Percentiles rank a stretch among this genome's conserved stretches.
Evolutionary conservation across 2,797 vertebrate genomes (phyloP).

Genomic region (Dromococcyx pavoninus): DNA sequence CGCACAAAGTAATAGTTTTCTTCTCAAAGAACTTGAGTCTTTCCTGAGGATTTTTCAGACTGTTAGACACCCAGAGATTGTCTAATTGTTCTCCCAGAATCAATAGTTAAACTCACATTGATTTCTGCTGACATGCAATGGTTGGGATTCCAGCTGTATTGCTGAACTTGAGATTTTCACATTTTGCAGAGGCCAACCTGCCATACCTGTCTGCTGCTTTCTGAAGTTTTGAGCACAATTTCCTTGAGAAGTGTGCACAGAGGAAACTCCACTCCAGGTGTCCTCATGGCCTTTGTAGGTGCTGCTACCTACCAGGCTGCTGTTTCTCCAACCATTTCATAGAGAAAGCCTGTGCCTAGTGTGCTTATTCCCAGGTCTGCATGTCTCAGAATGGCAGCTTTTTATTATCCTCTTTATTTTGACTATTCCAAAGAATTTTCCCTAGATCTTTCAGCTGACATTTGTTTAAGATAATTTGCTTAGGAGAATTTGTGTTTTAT

Average conservation of each 20-base stretch:
- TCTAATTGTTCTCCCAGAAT: background rate
- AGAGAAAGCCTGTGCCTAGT: background rate
- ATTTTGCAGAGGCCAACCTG: background rate
- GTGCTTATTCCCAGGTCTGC: background rate
- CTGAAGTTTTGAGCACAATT: background rate
- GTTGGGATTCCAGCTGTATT: background rate
- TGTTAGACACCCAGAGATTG: background rate
- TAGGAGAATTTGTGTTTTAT: background rate
- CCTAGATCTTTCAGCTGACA: background rate
- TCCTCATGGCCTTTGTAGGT: background rate
- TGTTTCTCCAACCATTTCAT: background rate
- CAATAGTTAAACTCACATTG: background rate
- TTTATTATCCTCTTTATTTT: background rate
- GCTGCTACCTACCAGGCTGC: background rate
- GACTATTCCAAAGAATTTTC: background rate
- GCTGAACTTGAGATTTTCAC: background rate
- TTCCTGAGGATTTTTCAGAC: background rate
- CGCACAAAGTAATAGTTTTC: background rate
- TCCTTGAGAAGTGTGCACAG: background rate
- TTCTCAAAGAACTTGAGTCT: background rate
- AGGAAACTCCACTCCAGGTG: background rate
- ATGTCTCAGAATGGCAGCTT: background rate
- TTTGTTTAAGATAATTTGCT: background rate
- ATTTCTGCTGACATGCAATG: background rate
- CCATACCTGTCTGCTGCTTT: background rate